Conservation (phyloP, 2,113 vertebrate genomes). For the Elaphurus davidianus region DNA sequence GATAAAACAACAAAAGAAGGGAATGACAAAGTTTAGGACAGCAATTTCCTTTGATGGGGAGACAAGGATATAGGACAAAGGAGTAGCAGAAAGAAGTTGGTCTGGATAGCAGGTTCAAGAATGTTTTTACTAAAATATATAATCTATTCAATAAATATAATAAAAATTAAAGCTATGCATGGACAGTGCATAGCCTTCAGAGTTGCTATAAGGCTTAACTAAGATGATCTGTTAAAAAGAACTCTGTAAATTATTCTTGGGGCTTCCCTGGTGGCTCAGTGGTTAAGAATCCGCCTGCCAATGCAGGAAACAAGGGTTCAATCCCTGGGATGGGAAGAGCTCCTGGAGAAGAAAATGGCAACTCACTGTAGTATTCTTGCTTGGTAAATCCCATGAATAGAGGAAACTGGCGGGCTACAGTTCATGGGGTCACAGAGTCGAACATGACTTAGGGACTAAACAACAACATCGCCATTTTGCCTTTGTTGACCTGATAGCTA, state of each 20-base stretch:
- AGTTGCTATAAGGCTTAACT: background rate
- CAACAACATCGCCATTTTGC: background rate
- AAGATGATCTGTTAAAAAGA: background rate
- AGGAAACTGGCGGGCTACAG: background rate
- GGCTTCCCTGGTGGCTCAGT: background rate
- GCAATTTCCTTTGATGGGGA: background rate
- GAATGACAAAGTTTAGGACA: background rate
- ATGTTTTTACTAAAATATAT: conserved; percentile 32
- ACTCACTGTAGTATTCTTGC: background rate
- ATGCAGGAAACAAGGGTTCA: background rate
- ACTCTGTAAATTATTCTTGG: background rate
- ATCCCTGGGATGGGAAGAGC: background rate
- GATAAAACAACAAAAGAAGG: conserved; percentile 2
- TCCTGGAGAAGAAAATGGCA: background rate
- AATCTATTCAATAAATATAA: background rate
- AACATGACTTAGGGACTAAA: background rate
- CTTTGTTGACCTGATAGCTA: background rate
- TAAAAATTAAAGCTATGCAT: background rate
- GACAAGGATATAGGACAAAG: background rate
- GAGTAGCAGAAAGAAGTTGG: background rate
- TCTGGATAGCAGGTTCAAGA: background rate
- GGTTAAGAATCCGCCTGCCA: background rate
- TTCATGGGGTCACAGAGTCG: background rate
- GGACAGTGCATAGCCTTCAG: background rate
- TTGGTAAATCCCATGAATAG: background rate